phyloP scores from a whole-genome alignment of 2,888 invertebrate species.

The Callimorpha dominula region DNA sequence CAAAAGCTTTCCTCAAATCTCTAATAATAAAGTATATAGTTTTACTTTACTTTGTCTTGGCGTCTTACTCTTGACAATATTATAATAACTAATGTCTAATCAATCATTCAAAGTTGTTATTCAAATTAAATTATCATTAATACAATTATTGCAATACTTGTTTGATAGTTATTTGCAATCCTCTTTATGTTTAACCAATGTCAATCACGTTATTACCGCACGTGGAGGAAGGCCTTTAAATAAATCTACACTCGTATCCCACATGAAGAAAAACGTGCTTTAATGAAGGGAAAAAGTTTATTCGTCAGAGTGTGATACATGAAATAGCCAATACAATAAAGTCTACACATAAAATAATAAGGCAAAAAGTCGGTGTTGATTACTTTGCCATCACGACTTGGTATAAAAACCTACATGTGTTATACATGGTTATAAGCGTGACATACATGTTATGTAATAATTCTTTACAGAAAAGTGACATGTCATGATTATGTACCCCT shows the following conservation, averaged over 20 bases:
- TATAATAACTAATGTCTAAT: background rate
- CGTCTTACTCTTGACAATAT: conserved; percentile 2
- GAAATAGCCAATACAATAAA: background rate
- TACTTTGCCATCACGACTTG: conserved; percentile 30
- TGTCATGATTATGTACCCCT: background rate
- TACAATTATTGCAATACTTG: conserved; percentile 6
- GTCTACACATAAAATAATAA: background rate
- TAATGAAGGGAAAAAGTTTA: conserved; percentile 7
- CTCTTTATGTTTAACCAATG: conserved; percentile 2
- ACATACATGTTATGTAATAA: conserved; percentile 1
- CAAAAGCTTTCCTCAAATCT: background rate
- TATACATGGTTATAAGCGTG: conserved; percentile 15
- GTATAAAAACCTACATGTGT: conserved; percentile 27
- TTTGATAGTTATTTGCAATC: conserved; percentile 2
- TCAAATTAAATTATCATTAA: conserved; percentile 5
- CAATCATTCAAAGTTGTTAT: background rate
- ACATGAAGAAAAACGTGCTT: conserved; percentile 16
- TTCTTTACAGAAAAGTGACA: background rate
- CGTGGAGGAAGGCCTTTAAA: conserved; percentile 5
- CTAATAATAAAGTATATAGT: too few species aligned
- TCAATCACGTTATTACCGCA: conserved; percentile 14
- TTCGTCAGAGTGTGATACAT: background rate
- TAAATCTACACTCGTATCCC: background rate
- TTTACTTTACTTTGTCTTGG: background rate
- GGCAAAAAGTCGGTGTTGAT: conserved; percentile 38